These are phyloP conservation scores for Gambusia holbrooki DNA, from an alignment of 2,113 vertebrate species.

Conservation along the genomic window DNA sequence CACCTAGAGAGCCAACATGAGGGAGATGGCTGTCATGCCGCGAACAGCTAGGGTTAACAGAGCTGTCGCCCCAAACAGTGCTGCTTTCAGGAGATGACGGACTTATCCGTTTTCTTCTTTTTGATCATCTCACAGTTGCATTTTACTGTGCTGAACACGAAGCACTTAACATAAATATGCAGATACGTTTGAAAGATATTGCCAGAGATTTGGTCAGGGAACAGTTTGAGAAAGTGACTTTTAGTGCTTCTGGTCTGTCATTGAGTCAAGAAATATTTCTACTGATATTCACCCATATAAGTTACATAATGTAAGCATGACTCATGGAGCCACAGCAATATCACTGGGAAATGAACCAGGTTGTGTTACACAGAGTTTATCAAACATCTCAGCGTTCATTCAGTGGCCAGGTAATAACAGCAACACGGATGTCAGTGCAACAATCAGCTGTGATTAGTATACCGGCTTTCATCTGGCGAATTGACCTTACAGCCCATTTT, in stretches of 20 bases:
- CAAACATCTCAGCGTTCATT: background rate
- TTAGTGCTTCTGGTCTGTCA: background rate
- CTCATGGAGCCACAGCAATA: background rate
- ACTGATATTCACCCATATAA: background rate
- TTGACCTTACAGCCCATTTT: no score
- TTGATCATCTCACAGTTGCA: background rate
- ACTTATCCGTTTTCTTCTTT: background rate
- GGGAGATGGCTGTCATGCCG: slow-evolving; percentile 6
- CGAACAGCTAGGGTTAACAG: slow-evolving; percentile 18
- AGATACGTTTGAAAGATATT: background rate
- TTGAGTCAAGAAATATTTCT: background rate
- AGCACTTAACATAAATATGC: background rate
- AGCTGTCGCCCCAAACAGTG: background rate
- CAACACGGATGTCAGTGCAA: no score
- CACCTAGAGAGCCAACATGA: slow-evolving; percentile 22
- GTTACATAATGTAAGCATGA: background rate
- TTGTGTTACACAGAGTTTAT: background rate
- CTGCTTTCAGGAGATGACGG: background rate
- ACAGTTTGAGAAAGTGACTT: no score
- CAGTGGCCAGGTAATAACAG: background rate
- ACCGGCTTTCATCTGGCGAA: no score
- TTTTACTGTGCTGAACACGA: background rate
- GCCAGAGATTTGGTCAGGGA: no score
- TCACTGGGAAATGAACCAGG: background rate
- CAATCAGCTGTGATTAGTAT: no score